Percentiles rank a stretch among this genome's conserved stretches.
phyloP scores from a whole-genome alignment of 2,888 invertebrate species.

The Leptodirus hochenwartii region DNA sequence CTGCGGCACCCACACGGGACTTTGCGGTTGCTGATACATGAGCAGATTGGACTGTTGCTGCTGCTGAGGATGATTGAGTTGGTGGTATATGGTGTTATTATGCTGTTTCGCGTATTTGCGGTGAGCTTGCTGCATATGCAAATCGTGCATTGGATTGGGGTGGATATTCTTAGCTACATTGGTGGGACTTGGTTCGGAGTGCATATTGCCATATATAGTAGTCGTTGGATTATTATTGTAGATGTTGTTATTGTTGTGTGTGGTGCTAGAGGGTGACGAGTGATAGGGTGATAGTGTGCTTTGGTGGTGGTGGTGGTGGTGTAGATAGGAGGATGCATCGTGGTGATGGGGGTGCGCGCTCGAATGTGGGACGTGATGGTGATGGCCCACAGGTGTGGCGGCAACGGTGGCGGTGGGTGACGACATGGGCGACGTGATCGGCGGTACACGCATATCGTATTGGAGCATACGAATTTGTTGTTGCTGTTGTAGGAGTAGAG shows the following conservation, averaged over 20 bases:
- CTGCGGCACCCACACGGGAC: constrained; percentile 20
- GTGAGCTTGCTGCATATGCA: constrained; percentile 13
- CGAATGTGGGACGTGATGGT: constrained; percentile 7
- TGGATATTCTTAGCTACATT: constrained; percentile 15
- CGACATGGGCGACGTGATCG: too few relatives aligned
- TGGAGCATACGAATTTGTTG: too few relatives aligned
- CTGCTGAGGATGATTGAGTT: constrained; percentile 13
- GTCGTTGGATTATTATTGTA: too few relatives aligned
- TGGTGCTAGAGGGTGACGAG: constrained; percentile 7
- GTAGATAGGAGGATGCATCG: constrained; percentile 16
- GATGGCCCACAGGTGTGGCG: constrained; percentile 22
- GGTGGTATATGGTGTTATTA: constrained; percentile 13
- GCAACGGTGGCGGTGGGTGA: too few relatives aligned
- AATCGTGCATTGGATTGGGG: constrained; percentile 16
- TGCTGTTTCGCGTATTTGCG: constrained; percentile 15
- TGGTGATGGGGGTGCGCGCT: constrained; percentile 10
- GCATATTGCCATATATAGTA: too few relatives aligned
- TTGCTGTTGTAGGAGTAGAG: too few relatives aligned
- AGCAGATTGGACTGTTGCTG: constrained; percentile 11
- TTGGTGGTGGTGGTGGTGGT: constrained; percentile 16
- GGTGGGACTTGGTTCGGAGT: constrained; percentile 12
- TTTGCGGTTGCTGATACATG: constrained; percentile 14
- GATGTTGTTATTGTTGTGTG: too few relatives aligned
- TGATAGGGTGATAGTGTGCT: constrained; percentile 9
- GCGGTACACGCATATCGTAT: too few relatives aligned